Evolutionary conservation across 2,888 invertebrate species (phyloP), one percentile per base, ranked within the genome.

Genomic region (Parasteatoda lunata): DNA sequence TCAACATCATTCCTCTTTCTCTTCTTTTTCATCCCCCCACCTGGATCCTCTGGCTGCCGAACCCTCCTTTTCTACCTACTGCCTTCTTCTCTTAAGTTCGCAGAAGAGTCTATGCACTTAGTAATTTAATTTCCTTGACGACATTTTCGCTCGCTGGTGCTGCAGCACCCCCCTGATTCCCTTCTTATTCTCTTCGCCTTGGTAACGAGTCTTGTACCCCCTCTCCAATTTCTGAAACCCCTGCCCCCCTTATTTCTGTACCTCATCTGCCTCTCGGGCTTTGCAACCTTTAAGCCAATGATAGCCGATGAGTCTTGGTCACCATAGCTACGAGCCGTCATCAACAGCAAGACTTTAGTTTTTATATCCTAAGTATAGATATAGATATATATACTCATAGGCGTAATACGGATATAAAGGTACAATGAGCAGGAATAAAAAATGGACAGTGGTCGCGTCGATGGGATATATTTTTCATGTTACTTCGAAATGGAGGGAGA

Each of bases 101-200:
- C 49, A 45, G 77, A 68, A 77, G 80, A 86, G 81, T 77, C 81
- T 77, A 77, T 87, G 86, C 86, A 87, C 81, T 87, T 87, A 88
- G 88, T 83, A 88, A 88, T 88, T 88, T 88, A 88, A 88, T 88
- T 88, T 88, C 81, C 79, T 83, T 88, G 88, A 88, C 88, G 88
- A 88, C 88, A 88, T 88, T 88, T 88, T 88, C 88, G 82, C 87
- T 86, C 77, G 82, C 76, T 70, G 64, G 64, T 76, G 79, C 75
- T 72, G 76, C 77, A 47, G 45, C 66, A 59, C 6, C 54, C 68
- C 78, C 76, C 71, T 49, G 13, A 49, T 65, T 51, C 51, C 48
- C 48, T 70, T 77, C 72, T 81, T 81, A 82, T 81, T 81, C 81
- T 81, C 86, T 82, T 87, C 86, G 86, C 86, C 86, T 77, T 82